Evolutionary conservation across 2,888 invertebrate species (phyloP), one percentile per base, ranked within the genome.

Genomic region (Orthosia gracilis): DNA sequence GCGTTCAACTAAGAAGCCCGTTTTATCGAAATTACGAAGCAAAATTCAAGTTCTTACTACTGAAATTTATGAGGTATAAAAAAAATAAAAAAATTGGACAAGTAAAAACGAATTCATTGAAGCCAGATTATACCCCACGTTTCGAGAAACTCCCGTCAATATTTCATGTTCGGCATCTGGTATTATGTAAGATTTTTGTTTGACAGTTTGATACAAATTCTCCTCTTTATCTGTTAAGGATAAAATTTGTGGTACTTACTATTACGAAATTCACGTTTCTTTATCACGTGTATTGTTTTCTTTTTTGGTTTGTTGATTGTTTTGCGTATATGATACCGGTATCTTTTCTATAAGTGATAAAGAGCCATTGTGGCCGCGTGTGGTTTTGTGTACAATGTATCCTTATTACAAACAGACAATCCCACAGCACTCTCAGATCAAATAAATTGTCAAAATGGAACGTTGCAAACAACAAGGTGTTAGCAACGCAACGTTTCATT

Each of bases 241-340:
- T n/a, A 18, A 40, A 45, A 49, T 50, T 61, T 40, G 23, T 15
- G 2, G 26, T 49, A 47, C 15, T 49, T 58, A 63, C 47, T 64
- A 15, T 26, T 4, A 52, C 2, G 59, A 9, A 40, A 40, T 40
- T 40, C 76, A 54, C 71, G 58, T 23, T 45, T 47, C 4, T 4
- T 7, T 4, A 52, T 50, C 76, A 77, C 78, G 62, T 71, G 64
- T 23, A 52, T 54, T 52, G 31, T 26, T 52, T 23, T n/a, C n/a
- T 52, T 71, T 18, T 31, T 40, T 21, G 18, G 59, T 58, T 31
- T 47, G 12, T 31, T 50, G 21, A 69, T 77, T 69, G 7, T 62
- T 62, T 50, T n/a, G 7, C 7, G 11, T n/a, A n/a, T n/a, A n/a
- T 17, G 18, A 69, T 61, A 50, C 9, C 9, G 13, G 11, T 77